phyloP scores from a whole-genome alignment of 2,113 vertebrate genomes.

The Rhinolophus ferrumequinum region DNA sequence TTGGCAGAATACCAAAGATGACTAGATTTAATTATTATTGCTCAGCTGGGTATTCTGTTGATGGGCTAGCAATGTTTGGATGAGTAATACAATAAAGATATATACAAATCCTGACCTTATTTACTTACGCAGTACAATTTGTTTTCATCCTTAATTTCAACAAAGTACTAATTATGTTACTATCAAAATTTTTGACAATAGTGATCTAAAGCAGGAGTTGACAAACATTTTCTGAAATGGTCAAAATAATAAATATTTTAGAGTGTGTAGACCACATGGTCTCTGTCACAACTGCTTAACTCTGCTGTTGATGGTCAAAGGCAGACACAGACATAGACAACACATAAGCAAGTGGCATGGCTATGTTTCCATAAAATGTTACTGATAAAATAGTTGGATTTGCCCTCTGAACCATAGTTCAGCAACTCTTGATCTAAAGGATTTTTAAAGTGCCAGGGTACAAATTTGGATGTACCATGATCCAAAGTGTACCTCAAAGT shows the following conservation, averaged over 20 bases:
- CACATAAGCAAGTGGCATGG: neutral
- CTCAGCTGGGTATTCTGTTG: conserved; percentile 18
- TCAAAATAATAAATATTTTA: conserved; percentile 13
- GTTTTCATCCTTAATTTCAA: conserved; percentile 49
- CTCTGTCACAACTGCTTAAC: neutral
- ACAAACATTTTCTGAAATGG: conserved; percentile 28
- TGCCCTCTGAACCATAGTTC: neutral
- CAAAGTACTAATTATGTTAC: conserved; percentile 37
- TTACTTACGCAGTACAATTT: neutral
- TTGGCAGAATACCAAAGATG: conserved; percentile 57
- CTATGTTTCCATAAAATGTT: neutral
- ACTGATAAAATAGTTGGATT: neutral
- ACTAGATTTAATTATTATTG: conserved; percentile 52
- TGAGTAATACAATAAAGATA: conserved; percentile 47
- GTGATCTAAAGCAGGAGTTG: neutral
- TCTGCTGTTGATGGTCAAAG: neutral
- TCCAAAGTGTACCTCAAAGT: neutral
- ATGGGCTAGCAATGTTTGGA: neutral
- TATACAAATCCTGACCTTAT: conserved; percentile 13
- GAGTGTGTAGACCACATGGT: neutral
- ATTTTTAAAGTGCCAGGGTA: neutral
- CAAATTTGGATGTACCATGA: neutral
- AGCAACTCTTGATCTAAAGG: neutral
- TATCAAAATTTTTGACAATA: conserved; percentile 29
- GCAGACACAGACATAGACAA: neutral